A percentile compares a stretch with the other conserved stretches of the same genome.
phyloP scores from a whole-genome alignment of 2,888 invertebrate genomes.

The Amblyteles armatorius region DNA sequence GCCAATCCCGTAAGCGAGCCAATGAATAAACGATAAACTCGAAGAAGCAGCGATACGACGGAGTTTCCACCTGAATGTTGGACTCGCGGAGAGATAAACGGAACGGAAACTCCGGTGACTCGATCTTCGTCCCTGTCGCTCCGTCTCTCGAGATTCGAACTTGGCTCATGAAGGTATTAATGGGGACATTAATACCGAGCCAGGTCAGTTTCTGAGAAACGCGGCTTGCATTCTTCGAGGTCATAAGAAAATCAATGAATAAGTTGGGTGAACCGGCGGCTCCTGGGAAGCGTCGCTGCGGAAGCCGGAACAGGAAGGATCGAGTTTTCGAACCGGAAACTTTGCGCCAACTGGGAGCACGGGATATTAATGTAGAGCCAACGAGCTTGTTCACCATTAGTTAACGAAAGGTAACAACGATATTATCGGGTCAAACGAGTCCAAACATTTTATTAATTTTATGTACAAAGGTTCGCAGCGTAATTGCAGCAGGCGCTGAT shows the following conservation, averaged over 20 bases:
- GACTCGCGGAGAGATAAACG: background rate
- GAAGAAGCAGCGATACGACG: background rate
- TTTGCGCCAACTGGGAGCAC: background rate
- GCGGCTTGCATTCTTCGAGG: conserved; percentile 3
- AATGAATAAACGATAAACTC: background rate
- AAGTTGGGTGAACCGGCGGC: conserved; percentile 51
- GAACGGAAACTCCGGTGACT: background rate
- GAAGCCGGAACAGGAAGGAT: background rate
- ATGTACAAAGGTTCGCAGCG: too few species aligned
- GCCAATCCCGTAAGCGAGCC: too few species aligned
- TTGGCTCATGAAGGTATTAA: conserved; percentile 43
- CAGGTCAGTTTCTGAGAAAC: conserved; percentile 36
- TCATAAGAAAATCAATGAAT: conserved; percentile 50
- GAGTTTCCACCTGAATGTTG: background rate
- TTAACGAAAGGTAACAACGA: background rate
- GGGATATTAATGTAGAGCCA: background rate
- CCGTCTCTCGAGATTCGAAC: conserved; percentile 6
- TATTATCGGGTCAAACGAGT: background rate
- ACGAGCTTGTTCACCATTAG: background rate
- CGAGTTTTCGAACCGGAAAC: background rate
- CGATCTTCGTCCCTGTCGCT: background rate
- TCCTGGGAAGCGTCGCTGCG: conserved; percentile 45
- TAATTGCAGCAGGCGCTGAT: too few species aligned
- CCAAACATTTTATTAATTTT: too few species aligned
- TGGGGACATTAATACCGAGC: conserved; percentile 44